phyloP scores from a whole-genome alignment of 1,140 invertebrate species.

The Bombus waltoni region DNA sequence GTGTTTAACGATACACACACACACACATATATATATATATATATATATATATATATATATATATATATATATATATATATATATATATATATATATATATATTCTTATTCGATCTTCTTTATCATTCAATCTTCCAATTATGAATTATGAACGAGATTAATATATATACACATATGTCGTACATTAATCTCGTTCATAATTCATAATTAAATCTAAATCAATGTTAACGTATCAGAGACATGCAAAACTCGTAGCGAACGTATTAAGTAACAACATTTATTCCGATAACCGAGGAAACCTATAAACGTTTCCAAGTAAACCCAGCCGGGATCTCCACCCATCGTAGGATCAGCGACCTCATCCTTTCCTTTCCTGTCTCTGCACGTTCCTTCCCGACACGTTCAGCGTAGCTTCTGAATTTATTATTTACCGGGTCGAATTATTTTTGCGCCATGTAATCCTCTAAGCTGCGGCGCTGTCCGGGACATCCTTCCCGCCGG shows the following conservation, averaged over 20 bases:
- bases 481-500: constrained; percentile 16
- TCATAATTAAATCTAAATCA: background rate
- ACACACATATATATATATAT: too few species aligned
- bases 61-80: too few species aligned
- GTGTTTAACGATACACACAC: too few species aligned
- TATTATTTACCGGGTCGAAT: constrained; percentile 61
- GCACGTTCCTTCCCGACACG: constrained; percentile 1
- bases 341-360: background rate
- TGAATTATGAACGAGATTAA: too few species aligned
- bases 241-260: too few species aligned
- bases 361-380: constrained; percentile 1
- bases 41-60: too few species aligned
- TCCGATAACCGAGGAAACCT: background rate
- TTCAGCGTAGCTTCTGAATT: constrained; percentile 41
- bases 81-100: too few species aligned
- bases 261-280: background rate
- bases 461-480: constrained; percentile 53
- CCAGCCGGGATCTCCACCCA: background rate
- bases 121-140: too few species aligned
- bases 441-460: constrained; percentile 63
- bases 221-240: background rate
- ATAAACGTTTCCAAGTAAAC: background rate
- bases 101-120: too few species aligned
- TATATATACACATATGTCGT: too few species aligned
- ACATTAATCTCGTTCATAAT: background rate